phyloP scores from a whole-genome alignment of 2,888 invertebrate species.

The Dasypolia templi region DNA sequence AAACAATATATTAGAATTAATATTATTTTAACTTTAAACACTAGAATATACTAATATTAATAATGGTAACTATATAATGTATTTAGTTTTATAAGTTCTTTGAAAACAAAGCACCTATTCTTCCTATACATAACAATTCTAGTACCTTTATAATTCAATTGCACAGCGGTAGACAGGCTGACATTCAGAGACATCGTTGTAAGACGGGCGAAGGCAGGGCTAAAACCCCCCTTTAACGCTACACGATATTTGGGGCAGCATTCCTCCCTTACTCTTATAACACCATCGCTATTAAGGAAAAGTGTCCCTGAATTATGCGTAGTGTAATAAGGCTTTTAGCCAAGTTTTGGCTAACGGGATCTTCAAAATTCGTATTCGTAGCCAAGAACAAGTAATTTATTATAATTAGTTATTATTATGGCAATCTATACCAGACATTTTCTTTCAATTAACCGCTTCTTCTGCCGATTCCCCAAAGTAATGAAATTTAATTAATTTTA shows the following conservation, averaged over 20 bases:
- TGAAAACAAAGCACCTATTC: conserved; percentile 13
- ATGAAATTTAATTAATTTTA: neutral
- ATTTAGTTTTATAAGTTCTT: neutral
- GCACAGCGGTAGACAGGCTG: neutral
- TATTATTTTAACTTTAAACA: conserved; percentile 5
- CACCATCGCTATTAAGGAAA: neutral
- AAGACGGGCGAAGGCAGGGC: neutral
- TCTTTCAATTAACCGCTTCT: neutral
- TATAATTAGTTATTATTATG: neutral
- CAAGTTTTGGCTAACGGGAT: neutral
- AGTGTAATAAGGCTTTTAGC: neutral
- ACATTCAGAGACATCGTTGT: neutral
- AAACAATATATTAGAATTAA: conserved; percentile 1
- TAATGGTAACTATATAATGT: conserved; percentile 30
- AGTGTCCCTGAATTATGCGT: neutral
- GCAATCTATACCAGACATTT: neutral
- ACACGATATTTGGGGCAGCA: neutral
- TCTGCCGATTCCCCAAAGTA: neutral
- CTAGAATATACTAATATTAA: conserved; percentile 5
- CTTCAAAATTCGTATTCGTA: neutral
- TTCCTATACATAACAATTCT: neutral
- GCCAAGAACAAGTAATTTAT: neutral
- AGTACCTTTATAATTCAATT: neutral
- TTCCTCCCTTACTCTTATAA: neutral
- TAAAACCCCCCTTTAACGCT: neutral